Evolutionary conservation across 2,888 invertebrate species (phyloP).

Genomic region (Plutella xylostella): DNA sequence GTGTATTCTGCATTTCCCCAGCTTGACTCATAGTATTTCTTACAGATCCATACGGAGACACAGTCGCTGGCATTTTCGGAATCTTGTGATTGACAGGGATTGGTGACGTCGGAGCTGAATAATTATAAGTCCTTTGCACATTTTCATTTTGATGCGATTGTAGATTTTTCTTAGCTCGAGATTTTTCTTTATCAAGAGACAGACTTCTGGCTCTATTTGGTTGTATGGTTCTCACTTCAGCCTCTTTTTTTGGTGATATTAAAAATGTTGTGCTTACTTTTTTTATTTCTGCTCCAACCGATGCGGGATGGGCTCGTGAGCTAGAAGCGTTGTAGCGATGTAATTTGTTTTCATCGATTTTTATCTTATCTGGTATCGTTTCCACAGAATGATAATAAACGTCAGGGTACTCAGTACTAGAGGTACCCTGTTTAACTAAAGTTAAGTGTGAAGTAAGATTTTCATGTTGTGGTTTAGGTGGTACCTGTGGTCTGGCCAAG

Average conservation of each 20-base stretch:
- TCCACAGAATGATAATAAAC: constrained; percentile 60
- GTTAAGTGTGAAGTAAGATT: constrained; percentile 18
- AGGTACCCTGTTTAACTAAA: constrained; percentile 11
- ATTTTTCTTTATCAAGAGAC: constrained; percentile 38
- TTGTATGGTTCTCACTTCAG: constrained; percentile 53
- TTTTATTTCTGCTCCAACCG: constrained; percentile 62
- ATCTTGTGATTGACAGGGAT: constrained; percentile 43
- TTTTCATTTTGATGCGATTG: constrained; percentile 12
- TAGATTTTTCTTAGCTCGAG: constrained; percentile 14
- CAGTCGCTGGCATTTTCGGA: constrained; percentile 53
- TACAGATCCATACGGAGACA: constrained; percentile 53
- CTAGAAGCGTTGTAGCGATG: constrained; percentile 46
- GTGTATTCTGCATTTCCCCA: constrained; percentile 48
- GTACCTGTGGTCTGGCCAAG: constrained; percentile 31
- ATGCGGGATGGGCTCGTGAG: constrained; percentile 36
- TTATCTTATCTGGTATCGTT: constrained; percentile 40
- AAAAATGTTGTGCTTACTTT: constrained; percentile 55
- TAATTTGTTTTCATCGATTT: constrained; percentile 35
- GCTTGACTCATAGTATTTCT: constrained; percentile 49
- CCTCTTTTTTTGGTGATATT: constrained; percentile 62
- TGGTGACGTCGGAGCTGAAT: constrained; percentile 60
- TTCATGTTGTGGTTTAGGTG: constrained; percentile 32
- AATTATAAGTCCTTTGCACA: constrained; percentile 43
- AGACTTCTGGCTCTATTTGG: constrained; percentile 55
- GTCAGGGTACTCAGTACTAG: constrained; percentile 34